phyloP scores from a whole-genome alignment of 1,140 invertebrate genomes.

The Bactericera cockerelli region DNA sequence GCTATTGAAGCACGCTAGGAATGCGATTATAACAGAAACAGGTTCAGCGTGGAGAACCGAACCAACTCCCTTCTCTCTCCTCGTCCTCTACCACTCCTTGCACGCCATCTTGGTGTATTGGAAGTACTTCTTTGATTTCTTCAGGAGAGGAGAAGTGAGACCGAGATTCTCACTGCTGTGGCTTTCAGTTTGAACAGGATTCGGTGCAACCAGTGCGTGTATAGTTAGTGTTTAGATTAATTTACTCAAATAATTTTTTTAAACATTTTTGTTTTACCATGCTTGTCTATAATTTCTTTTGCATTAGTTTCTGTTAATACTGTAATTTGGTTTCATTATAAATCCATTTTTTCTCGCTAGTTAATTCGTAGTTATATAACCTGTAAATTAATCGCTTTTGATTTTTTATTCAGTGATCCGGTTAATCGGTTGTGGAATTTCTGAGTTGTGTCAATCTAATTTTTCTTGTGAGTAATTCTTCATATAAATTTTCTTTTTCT shows the following conservation, averaged over 20 bases:
- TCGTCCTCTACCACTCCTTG: background rate
- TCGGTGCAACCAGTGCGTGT: background rate
- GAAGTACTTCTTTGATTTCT: constrained; percentile 1
- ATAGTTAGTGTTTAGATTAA: background rate
- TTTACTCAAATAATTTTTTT: background rate
- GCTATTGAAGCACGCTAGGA: background rate
- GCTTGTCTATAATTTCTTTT: too few relatives aligned
- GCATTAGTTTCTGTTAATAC: background rate
- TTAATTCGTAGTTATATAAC: too few relatives aligned
- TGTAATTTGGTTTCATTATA: background rate
- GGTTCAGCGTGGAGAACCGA: background rate
- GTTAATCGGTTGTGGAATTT: too few relatives aligned
- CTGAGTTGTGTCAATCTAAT: background rate
- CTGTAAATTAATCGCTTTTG: too few relatives aligned
- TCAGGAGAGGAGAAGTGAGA: background rate
- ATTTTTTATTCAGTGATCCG: too few relatives aligned
- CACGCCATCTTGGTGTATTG: constrained; percentile 1
- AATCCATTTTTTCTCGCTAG: background rate
- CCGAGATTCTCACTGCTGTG: background rate
- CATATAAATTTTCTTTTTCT: background rate
- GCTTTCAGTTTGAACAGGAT: background rate
- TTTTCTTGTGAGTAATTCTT: background rate
- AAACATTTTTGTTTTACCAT: background rate
- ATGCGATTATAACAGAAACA: constrained; percentile 6
- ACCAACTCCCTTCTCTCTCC: background rate